phyloP scores from a whole-genome alignment of 2,113 vertebrate genomes.

The Naja naja region DNA sequence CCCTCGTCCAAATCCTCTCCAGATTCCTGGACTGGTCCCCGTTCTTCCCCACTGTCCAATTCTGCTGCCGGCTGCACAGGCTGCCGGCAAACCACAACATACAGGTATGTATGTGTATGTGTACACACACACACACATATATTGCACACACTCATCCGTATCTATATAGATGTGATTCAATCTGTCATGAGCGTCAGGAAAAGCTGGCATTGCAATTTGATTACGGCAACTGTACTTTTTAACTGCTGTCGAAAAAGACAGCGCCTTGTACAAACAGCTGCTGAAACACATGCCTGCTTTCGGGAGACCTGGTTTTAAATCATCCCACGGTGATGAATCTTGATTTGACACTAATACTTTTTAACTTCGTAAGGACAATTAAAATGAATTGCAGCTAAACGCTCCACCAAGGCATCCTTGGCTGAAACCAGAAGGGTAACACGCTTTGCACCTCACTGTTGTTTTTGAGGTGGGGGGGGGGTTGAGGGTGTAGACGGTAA shows the following conservation, averaged over 20 bases:
- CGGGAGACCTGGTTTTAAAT: constrained; percentile 69
- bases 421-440: constrained; percentile 41
- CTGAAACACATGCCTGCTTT: constrained; percentile 74
- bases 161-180: constrained; percentile 64
- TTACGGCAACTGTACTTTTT: constrained; percentile 74
- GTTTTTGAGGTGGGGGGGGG: too few species aligned
- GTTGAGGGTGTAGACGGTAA: too few species aligned
- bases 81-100: too few species aligned
- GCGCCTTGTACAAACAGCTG: constrained; percentile 77
- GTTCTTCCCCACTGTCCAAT: too few species aligned
- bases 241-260: constrained; percentile 80
- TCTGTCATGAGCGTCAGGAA: constrained; percentile 75
- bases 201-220: constrained; percentile 73
- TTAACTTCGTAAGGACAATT: constrained; percentile 81
- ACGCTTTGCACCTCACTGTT: background rate
- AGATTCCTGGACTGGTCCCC: too few species aligned
- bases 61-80: too few species aligned
- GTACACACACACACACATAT: too few species aligned
- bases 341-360: constrained; percentile 78
- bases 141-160: too few species aligned
- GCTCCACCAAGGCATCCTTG: constrained; percentile 67
- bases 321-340: constrained; percentile 72
- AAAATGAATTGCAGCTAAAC: constrained; percentile 79
- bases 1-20: too few species aligned
- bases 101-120: too few species aligned